Evolutionary conservation across 1,140 invertebrate species (phyloP).

Genomic region (Saccostrea echinata): DNA sequence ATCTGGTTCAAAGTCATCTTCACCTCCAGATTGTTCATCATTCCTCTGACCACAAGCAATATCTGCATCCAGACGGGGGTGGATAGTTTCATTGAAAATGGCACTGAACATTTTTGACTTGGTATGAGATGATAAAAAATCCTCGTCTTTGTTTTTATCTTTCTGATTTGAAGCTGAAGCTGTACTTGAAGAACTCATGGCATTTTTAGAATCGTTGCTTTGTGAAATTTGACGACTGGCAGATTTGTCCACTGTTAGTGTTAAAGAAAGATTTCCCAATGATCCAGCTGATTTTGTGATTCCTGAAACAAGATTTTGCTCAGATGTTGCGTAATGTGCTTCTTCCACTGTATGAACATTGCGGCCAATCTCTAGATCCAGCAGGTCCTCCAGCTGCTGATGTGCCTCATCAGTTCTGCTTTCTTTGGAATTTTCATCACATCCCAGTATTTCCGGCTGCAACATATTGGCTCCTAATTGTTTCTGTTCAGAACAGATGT

Average conservation of each 20-base stretch:
- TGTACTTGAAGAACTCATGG: neutral
- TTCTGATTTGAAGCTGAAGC: neutral
- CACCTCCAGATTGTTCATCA: neutral
- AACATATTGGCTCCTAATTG: neutral
- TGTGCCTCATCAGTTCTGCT: neutral
- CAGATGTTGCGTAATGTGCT: neutral
- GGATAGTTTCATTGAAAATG: neutral
- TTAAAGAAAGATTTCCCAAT: neutral
- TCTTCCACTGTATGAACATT: neutral
- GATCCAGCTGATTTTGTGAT: neutral
- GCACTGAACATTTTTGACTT: neutral
- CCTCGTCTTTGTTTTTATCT: neutral
- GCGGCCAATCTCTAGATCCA: neutral
- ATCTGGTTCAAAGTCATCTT: conserved; percentile 17
- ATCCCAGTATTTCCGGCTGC: neutral
- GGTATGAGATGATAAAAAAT: neutral
- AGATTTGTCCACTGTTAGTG: neutral
- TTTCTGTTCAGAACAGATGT: neutral
- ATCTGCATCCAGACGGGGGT: neutral
- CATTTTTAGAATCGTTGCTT: neutral
- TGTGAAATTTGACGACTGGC: neutral
- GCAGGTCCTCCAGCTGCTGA: neutral
- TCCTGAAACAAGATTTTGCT: neutral
- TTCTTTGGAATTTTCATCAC: neutral
- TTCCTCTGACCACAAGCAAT: neutral